Base-by-base conservation (phyloP, 2,888 invertebrate species). In the Protophormia terraenovae region DNA sequence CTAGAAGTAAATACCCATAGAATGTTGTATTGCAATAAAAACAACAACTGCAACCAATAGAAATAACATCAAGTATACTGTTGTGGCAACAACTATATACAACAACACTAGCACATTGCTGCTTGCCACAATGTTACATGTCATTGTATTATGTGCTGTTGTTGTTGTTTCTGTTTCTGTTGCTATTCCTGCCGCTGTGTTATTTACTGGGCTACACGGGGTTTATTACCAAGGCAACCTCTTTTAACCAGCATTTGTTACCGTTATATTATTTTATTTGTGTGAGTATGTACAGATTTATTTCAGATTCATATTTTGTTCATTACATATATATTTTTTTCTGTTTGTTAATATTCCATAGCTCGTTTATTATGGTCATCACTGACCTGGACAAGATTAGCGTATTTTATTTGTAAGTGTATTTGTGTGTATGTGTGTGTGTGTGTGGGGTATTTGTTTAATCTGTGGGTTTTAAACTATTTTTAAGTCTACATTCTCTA, bases 1-100 rank as follows among this genome's bases (percentile, higher is more conserved):
- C 90, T 89, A 89, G 88, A 89, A 90, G 88, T 89, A 89, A 90
- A 89, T 90, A 84, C 78, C 84, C 81, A 81, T 86, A 78, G 84
- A 84, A 78, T 81, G 78, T 58, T 81, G 78, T 50, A 76, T 71
- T 79, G 73, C 81, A 81, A 71, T 53, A 64, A 47, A 67, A 73
- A 55, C n/a, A 24, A 7, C 62, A 60, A 85, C 73, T 55, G 47
- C 83, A 41, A 83, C 60, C 72, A 75, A 62, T 35, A 71, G 58
- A 27, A 83, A 55, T 80, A 85, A 85, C 64, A 83, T 64, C 69
- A 58, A 69, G 58, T 83, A 76, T 55, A 80, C 45, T 66, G 67
- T 86, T 77, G 83, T 77, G 76, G 80, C 72, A 79, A 78, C 27
- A 71, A 53, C 14, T 35, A 38, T 8, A 47, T 19, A 64, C 35